Evolutionary conservation across 2,888 invertebrate genomes (phyloP).

Genomic region (Pyrrhosoma nymphula): DNA sequence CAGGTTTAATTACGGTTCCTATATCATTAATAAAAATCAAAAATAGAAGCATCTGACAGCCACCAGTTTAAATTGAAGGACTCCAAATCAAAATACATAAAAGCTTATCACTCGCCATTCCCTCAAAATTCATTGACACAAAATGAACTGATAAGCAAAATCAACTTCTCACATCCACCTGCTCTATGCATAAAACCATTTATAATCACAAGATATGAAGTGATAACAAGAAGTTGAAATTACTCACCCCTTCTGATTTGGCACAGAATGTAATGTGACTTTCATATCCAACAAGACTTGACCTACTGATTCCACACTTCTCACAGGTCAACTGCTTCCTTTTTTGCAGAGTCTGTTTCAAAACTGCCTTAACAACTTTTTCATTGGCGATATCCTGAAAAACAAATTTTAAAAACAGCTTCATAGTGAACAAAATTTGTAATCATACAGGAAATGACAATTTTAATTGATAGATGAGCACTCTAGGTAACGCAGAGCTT

Average conservation of each 20-base stretch:
- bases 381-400: slow-evolving; percentile 81
- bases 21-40: no score
- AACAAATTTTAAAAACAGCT: background rate
- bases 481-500: no score
- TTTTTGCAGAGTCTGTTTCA: slow-evolving; percentile 78
- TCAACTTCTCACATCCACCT: no score
- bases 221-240: background rate
- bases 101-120: no score
- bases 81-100: no score
- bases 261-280: slow-evolving; percentile 83
- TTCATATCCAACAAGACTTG: slow-evolving; percentile 81
- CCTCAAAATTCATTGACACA: no score
- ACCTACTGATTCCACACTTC: slow-evolving; percentile 79
- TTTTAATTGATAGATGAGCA: no score
- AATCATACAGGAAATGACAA: no score
- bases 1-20: no score
- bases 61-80: no score
- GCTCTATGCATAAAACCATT: background rate
- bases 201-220: slow-evolving; percentile 25
- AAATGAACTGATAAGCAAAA: no score
- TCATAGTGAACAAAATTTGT: background rate
- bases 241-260: slow-evolving; percentile 80
- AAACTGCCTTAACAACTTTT: slow-evolving; percentile 78
- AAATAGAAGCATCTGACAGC: no score
- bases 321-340: slow-evolving; percentile 80